Percentiles rank a stretch among this genome's conserved stretches.
Evolutionary conservation across 2,797 vertebrate genomes (phyloP).

Genomic region (Crocidura indochinensis): DNA sequence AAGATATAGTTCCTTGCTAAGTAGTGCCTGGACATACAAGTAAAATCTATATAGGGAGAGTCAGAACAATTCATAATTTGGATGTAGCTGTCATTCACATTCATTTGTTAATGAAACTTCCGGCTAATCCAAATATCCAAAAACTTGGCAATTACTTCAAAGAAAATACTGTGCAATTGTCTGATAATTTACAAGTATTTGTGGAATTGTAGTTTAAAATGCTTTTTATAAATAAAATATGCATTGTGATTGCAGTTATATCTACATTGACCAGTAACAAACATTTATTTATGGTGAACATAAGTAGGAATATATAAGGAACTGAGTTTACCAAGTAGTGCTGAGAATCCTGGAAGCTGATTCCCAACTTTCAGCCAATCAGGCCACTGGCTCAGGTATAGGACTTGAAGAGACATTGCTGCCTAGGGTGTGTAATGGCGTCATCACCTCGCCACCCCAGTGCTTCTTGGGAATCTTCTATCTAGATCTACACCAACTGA

Average conservation of each 20-base stretch:
- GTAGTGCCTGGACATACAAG: too few species aligned
- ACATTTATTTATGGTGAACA: neutral
- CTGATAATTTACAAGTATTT: neutral
- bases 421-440: too few species aligned
- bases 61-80: conserved; percentile 54
- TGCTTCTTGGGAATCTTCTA: too few species aligned
- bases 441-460: too few species aligned
- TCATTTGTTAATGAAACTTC: conserved; percentile 10
- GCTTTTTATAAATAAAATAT: conserved; percentile 16
- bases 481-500: too few species aligned
- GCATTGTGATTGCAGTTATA: neutral
- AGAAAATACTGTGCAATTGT: neutral
- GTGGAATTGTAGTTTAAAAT: neutral
- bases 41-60: neutral
- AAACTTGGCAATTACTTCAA: neutral
- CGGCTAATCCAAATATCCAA: neutral
- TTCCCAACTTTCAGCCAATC: too few species aligned
- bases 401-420: too few species aligned
- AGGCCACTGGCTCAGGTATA: too few species aligned
- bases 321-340: neutral
- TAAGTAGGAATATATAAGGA: neutral
- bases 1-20: too few species aligned
- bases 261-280: neutral
- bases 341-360: too few species aligned
- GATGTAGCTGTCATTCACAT: neutral